Evolutionary conservation across 2,113 vertebrate genomes (phyloP).

Genomic region (Lates calcarifer): DNA sequence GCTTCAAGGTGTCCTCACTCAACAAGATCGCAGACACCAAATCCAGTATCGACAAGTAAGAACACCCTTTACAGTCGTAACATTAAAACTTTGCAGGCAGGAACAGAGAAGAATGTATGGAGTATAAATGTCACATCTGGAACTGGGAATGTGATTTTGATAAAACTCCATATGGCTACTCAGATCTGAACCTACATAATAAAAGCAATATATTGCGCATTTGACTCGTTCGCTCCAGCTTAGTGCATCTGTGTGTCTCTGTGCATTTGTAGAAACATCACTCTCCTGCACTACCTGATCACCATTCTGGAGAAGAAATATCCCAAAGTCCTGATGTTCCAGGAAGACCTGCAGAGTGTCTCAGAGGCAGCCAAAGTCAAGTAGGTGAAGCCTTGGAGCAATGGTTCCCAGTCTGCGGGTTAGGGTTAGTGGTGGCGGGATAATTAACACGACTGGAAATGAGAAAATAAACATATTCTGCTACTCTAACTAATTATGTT

Average conservation of each 20-base stretch:
- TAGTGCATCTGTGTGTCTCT: background rate
- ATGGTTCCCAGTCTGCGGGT: background rate
- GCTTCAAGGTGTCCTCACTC: constrained; percentile 97
- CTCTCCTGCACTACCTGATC: constrained; percentile 98
- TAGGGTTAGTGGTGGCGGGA: no score
- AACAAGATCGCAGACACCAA: constrained; percentile 99
- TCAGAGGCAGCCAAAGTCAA: constrained; percentile 97
- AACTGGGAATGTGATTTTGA: constrained; percentile 1
- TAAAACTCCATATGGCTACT: constrained; percentile 18
- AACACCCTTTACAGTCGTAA: background rate
- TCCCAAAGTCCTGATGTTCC: constrained; percentile 93
- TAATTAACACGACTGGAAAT: background rate
- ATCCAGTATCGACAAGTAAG: constrained; percentile 99
- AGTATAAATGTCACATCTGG: constrained; percentile 47
- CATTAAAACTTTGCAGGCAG: background rate
- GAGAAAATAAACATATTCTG: background rate
- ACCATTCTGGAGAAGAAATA: constrained; percentile 98
- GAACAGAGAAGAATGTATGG: background rate
- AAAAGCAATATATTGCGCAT: constrained; percentile 25
- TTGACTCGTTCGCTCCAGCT: constrained; percentile 6
- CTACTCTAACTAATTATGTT: background rate
- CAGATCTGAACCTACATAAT: constrained; percentile 8
- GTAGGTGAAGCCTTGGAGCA: constrained; percentile 79
- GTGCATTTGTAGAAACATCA: constrained; percentile 90
- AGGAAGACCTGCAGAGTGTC: constrained; percentile 91